Conservation (phyloP, 2,113 vertebrate species). For the Crotophaga sulcirostris region DNA sequence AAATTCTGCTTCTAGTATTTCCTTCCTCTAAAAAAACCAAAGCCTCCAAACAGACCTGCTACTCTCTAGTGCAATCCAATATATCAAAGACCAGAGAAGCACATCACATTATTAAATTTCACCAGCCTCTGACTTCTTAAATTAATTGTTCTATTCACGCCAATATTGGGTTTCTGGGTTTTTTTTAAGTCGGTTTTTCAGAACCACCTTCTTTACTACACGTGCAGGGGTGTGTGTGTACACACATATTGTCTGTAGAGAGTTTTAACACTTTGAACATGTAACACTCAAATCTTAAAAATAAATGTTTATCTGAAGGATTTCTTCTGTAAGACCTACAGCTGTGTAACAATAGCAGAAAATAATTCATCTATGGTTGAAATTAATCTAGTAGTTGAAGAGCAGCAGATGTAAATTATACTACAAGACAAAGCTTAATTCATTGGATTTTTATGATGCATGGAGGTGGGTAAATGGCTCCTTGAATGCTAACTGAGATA, state of each 20-base stretch:
- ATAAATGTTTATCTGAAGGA: background rate
- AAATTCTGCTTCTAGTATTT: background rate
- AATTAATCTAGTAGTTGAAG: slow-evolving; percentile 41
- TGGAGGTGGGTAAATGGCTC: slow-evolving; percentile 54
- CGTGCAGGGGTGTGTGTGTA: background rate
- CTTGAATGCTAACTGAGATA: slow-evolving; percentile 71
- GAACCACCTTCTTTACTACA: background rate
- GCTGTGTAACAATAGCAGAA: slow-evolving; percentile 12
- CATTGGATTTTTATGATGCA: slow-evolving; percentile 75
- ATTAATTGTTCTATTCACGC: background rate
- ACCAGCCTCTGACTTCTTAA: background rate
- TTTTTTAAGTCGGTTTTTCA: background rate
- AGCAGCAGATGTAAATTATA: slow-evolving; percentile 67
- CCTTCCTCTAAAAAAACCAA: background rate
- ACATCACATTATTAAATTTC: background rate
- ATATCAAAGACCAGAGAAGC: background rate
- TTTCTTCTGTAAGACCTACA: background rate
- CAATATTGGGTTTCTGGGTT: accelerated
- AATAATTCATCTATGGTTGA: slow-evolving; percentile 7
- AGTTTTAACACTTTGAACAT: background rate
- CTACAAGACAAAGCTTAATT: slow-evolving; percentile 67
- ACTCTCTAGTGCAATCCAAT: background rate
- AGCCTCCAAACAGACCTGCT: background rate
- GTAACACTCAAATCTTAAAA: background rate
- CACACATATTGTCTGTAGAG: background rate